Conservation (phyloP, 2,113 vertebrate genomes). For the Hemicordylus capensis region DNA sequence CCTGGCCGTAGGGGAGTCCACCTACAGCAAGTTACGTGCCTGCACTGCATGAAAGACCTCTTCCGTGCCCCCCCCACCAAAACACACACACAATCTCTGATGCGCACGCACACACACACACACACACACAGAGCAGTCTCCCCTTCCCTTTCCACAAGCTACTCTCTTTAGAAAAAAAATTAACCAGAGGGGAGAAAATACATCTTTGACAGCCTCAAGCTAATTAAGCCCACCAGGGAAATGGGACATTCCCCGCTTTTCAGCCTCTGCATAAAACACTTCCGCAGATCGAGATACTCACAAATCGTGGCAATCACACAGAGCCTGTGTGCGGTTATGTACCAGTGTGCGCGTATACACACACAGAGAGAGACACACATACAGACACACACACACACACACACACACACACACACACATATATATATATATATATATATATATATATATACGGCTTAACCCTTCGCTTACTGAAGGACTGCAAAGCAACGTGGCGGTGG, state of each 20-base stretch:
- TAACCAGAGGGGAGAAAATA: not conserved
- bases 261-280: not conserved
- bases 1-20: conserved; percentile 28
- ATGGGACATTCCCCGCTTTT: too few relatives aligned
- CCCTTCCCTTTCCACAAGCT: not conserved
- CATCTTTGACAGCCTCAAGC: conserved; percentile 18
- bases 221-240: conserved; percentile 22
- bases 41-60: not conserved
- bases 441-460: not conserved
- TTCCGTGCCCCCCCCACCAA: not conserved
- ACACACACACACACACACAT: not conserved
- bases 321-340: not conserved
- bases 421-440: not conserved
- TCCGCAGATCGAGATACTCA: not conserved
- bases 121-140: not conserved
- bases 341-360: not conserved
- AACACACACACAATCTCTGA: not conserved
- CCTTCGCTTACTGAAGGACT: not conserved
- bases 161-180: not conserved
- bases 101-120: not conserved
- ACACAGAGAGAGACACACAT: too few relatives aligned
- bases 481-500: not conserved
- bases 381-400: not conserved
- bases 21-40: conserved; percentile 36
- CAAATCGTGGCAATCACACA: not conserved